Base-by-base conservation (phyloP, 1,140 invertebrate species). In the Laupala kohalensis region DNA sequence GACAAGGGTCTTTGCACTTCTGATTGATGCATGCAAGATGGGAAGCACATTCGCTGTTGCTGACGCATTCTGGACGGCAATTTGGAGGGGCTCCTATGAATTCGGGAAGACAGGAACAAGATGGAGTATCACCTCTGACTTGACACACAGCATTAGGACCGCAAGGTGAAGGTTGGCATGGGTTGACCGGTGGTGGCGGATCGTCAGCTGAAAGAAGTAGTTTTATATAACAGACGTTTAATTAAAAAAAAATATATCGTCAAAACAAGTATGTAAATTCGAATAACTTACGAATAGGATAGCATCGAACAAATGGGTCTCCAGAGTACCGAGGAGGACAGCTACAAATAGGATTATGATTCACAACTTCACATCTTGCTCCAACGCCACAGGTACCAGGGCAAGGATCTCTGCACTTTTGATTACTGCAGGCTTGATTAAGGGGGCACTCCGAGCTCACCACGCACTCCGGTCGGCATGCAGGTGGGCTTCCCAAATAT, bases 331-430 rank as follows among this genome's bases (percentile, higher is more conserved):
- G 81, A 67, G 78, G 76, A 13, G 83, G 81, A 79, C 88, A 89
- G 74, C 82, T 86, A 75, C 88, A 90, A 69, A 88, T 83, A 15
- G 84, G 86, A 78, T 84, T 86, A 74, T 86, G 85, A 78, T 88
- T 89, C 0, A 88, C 81, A 53, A 89, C 86, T 76, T 85, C 79
- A 77, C 88, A 90, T n/a, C 81, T 77, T 5, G 86, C 89, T 69
- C 79, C 80, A 25, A 88, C 74, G 67, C 88, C 88, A 76, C 91
- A 93, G 75, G 88, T 87, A 69, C 88, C 85, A 70, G 86, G 82
- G 78, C 92, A 93, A 63, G 91, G 90, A 80, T 92, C 85, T 29
- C 78, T 81, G 77, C 91, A 93, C 80, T 87, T 89, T 73, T 90
- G 87, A 77, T 87, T 88, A 19, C 87, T 83, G 75, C 91, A 93